A percentile compares a stretch with the other conserved stretches of the same genome.
Conservation (phyloP, 2,888 invertebrate genomes). For the Acleris sparsana region DNA sequence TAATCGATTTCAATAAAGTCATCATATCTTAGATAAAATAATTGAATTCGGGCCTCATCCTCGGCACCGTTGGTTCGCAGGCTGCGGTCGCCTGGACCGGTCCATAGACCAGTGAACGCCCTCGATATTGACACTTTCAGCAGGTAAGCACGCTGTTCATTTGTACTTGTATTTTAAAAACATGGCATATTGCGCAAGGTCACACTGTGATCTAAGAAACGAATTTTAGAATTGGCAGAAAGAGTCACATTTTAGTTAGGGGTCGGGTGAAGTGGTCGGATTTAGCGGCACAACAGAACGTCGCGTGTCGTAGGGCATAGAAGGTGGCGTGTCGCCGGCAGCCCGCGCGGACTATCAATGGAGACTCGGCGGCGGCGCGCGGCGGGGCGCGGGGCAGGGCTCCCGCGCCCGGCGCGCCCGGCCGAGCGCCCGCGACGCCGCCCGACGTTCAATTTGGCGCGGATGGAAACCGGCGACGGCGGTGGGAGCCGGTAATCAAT, state of each 20-base stretch:
- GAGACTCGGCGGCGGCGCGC: conserved; percentile 56
- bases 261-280: conserved; percentile 53
- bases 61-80: conserved; percentile 58
- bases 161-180: conserved; percentile 27
- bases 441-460: conserved; percentile 82
- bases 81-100: conserved; percentile 55
- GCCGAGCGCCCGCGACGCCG: conserved; percentile 68
- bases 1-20: conserved; percentile 42
- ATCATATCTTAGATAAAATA: conserved; percentile 42
- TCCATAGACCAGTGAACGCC: conserved; percentile 77
- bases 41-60: conserved; percentile 53
- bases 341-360: conserved; percentile 75
- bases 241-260: conserved; percentile 63
- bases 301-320: conserved; percentile 60
- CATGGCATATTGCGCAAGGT: conserved; percentile 33
- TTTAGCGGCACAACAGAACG: conserved; percentile 54
- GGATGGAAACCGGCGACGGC: conserved; percentile 74
- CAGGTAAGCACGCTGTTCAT: conserved; percentile 27
- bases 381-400: conserved; percentile 43
- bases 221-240: conserved; percentile 35
- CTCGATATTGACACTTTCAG: conserved; percentile 62
- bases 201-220: conserved; percentile 49
- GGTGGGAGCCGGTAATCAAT: conserved; percentile 77
- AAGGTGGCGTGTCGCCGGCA: conserved; percentile 67
- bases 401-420: conserved; percentile 58